Base-by-base conservation (phyloP, 2,113 vertebrate species). In the Erinaceus europaeus region DNA sequence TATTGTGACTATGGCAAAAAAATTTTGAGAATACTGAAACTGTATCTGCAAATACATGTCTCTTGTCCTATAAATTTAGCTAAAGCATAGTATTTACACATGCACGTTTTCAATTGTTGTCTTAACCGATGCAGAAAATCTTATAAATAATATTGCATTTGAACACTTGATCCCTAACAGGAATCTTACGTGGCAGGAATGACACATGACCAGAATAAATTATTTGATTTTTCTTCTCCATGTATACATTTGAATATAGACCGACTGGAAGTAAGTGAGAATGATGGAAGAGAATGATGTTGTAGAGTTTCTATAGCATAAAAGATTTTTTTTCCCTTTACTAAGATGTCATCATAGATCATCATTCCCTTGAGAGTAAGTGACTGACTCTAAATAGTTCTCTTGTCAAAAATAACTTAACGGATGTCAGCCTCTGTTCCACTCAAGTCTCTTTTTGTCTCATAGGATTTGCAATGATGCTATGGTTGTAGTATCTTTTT, bases 371-470 rank as follows among this genome's bases (percentile, higher is more conserved):
- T 52, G 64, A 79, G 36, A 91, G 38, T 34, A 38, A 90, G 38
- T 75, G 53, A 90, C 42, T 91, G 69, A 27, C 2, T 89, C 6
- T 71, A 29, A 62, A 29, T 15, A 68, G 62, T 62, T 18, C 79
- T 4, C 38, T 75, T 95, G 77, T 89, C 87, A 95, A 44, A 82
- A 88, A 73, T 74, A 93, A 89, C n/a, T 75, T 62, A 96, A 65
- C 9, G 91, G 92, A 81, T 83, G 5, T 34, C 67, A 85, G 52
- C 20, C 9, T 65, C 27, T 91, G 40, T 87, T 57, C 72, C 59
- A 20, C 18, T 57, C 36, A 93, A 78, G 48, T 44, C 12, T 65
- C 38, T 62, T 88, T 65, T n/a, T 94, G 9, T 93, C 85, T 93
- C 85, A 61, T 1, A 67, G 76, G 74, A 90, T 55, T 89, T 36